Evolutionary conservation across 2,888 invertebrate genomes (phyloP), one percentile per base, ranked within the genome.

Genomic region (Melitaea athalia): DNA sequence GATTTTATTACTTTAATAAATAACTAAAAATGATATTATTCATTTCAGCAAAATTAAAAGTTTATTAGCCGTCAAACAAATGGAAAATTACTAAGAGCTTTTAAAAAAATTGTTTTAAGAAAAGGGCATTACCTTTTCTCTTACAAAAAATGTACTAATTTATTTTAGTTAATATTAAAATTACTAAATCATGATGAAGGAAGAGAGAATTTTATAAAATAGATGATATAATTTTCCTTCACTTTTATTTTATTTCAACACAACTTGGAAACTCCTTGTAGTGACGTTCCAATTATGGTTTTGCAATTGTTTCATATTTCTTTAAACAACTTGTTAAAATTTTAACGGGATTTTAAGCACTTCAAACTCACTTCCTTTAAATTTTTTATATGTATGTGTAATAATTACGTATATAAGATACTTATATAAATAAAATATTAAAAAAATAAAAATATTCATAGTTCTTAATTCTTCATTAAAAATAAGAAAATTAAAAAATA

Each of bases 231-330:
- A 55, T 55, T 55, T 53, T 24, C 52, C 31, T 2, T 24, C 24
- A 24, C 3, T 24, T 24, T 53, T 33, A 53, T 14, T 53, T 31
- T 55, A 14, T 33, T 55, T 55, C 14, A 33, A 55, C 14, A 55
- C 53, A 14, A 55, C 53, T 55, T 14, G 7, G 12, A 55, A 33
- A 5, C 31, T 42, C 38, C 61, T 65, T 65, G 43, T 57, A 52
- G 62, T 57, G 57, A 62, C 59, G 65, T 69, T 69, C 61, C 57
- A 68, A 68, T 68, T 68, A 68, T 42, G 68, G 55, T 61, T 60
- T 61, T 55, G 60, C 53, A 33, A 61, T 47, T 14, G 31, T 61
- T 55, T 8, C 15, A 15, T 50, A 10, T 7, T 38, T 38, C 38
- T 38, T 38, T 38, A 38, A 38, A 38, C 38, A 7, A 38, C 3